phyloP scores from a whole-genome alignment of 2,888 invertebrate species.

The Empis stercorea region DNA sequence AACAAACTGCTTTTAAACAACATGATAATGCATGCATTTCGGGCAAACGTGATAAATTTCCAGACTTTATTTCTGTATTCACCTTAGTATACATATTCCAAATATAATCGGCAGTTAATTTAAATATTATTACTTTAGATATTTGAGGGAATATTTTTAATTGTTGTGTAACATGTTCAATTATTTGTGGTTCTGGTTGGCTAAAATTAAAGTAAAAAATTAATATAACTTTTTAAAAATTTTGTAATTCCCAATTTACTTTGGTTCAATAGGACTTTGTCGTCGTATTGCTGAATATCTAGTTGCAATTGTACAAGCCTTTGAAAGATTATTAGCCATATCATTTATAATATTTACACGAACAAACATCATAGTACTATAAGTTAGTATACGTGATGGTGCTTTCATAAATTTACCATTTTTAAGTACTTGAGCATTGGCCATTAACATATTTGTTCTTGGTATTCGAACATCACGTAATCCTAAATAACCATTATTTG shows the following conservation, averaged over 20 bases:
- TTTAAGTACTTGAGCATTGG: conserved; percentile 83
- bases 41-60: conserved; percentile 68
- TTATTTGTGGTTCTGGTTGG: conserved; percentile 74
- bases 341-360: conserved; percentile 73
- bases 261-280: conserved; percentile 74
- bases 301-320: conserved; percentile 78
- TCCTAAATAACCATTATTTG: conserved; percentile 88
- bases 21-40: conserved; percentile 82
- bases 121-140: conserved; percentile 68
- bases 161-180: conserved; percentile 91
- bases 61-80: conserved; percentile 64
- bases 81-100: conserved; percentile 80
- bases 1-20: conserved; percentile 79
- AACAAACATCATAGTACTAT: conserved; percentile 85
- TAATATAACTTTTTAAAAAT: no score
- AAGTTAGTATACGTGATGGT: conserved; percentile 69
- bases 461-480: conserved; percentile 82
- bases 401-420: conserved; percentile 84
- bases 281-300: conserved; percentile 82
- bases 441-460: conserved; percentile 85
- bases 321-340: conserved; percentile 61
- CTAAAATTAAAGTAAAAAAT: conserved; percentile 37
- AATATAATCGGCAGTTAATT: conserved; percentile 58
- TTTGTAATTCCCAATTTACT: conserved; percentile 39
- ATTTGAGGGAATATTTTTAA: conserved; percentile 79